Conservation (phyloP, 2,888 invertebrate species). For the Amphipyra berbera region DNA sequence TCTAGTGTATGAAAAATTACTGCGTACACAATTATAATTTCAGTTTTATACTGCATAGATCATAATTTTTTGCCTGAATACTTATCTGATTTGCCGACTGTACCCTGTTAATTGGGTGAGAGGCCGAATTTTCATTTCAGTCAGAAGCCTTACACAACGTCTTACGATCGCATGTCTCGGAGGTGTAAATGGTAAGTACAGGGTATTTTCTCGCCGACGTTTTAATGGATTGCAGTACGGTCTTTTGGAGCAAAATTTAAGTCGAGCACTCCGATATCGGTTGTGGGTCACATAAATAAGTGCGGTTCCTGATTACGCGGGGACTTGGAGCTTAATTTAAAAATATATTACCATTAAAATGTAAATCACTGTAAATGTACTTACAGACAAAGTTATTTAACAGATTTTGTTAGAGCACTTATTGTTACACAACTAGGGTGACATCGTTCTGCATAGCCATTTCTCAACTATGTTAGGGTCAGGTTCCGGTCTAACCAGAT, state of each 20-base stretch:
- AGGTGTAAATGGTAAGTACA: conserved; percentile 65
- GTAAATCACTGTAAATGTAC: not conserved
- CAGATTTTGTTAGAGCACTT: not conserved
- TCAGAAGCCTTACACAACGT: conserved; percentile 55
- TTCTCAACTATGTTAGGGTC: too few species aligned
- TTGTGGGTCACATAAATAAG: conserved; percentile 34
- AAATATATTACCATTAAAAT: conserved; percentile 18
- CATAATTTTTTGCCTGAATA: too few species aligned
- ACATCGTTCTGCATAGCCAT: too few species aligned
- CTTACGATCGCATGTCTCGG: conserved; percentile 61
- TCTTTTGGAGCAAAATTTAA: conserved; percentile 59
- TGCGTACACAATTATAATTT: too few species aligned
- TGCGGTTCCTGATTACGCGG: conserved; percentile 18
- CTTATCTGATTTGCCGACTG: not conserved
- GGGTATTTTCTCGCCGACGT: conserved; percentile 43
- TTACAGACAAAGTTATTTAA: too few species aligned
- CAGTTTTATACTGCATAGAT: too few species aligned
- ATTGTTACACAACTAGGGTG: not conserved
- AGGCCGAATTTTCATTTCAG: conserved; percentile 59
- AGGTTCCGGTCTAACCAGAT: too few species aligned
- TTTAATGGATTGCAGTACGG: conserved; percentile 56
- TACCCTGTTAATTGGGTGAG: conserved; percentile 47
- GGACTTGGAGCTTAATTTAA: conserved; percentile 18
- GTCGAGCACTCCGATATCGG: conserved; percentile 39
- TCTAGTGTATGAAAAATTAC: too few species aligned